Evolutionary conservation across 1,140 invertebrate species (phyloP).

Genomic region (Reticulitermes speratus): DNA sequence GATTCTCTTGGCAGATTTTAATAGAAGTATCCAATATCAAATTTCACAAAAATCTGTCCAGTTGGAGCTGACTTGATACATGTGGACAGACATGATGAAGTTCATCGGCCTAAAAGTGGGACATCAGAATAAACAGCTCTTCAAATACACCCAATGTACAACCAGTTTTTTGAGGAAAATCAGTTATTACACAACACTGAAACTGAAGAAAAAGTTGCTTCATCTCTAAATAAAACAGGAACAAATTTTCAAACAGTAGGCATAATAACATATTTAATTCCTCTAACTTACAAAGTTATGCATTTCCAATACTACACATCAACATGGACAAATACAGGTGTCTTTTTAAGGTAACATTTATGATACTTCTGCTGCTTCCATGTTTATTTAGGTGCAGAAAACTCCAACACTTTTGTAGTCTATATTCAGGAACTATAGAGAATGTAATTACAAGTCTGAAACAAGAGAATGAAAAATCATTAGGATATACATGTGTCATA

Average conservation of each 20-base stretch:
- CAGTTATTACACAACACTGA: no score
- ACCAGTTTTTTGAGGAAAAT: no score
- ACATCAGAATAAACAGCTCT: no score
- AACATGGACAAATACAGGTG: background rate
- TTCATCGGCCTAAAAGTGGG: no score
- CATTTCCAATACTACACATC: background rate
- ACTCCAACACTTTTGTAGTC: background rate
- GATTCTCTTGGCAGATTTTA: no score
- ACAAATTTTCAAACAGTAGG: background rate
- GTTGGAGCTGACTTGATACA: no score
- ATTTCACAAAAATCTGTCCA: no score
- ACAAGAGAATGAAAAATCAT: background rate
- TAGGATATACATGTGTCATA: background rate
- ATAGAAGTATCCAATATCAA: no score
- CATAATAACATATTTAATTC: background rate
- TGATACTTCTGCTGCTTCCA: background rate
- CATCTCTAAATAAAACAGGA: background rate
- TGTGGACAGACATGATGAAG: no score
- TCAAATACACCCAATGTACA: no score
- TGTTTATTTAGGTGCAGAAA: background rate
- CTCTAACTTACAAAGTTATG: background rate
- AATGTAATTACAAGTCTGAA: background rate
- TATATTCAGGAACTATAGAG: background rate
- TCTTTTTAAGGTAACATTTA: background rate
- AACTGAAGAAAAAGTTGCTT: background rate